These are phyloP conservation scores for Eulemur mongoz DNA, from an alignment of 2,797 vertebrate species.

Conservation along the genomic window DNA sequence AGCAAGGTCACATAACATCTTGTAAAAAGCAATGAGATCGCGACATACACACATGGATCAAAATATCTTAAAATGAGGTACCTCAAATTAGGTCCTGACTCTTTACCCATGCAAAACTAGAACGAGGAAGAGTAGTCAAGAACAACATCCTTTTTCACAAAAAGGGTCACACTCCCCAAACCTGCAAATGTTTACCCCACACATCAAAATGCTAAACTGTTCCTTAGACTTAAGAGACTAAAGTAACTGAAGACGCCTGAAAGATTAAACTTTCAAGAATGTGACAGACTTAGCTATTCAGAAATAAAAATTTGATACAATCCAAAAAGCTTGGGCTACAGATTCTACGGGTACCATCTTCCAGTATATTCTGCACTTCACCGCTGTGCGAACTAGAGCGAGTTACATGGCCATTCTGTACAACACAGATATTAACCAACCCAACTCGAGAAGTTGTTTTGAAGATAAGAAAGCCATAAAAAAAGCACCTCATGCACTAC, in stretches of 20 bases:
- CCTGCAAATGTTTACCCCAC: not conserved
- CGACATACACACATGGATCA: not conserved
- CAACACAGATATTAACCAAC: not conserved
- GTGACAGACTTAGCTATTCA: not conserved
- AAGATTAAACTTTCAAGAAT: not conserved
- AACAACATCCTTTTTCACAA: not conserved
- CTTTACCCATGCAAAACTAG: not conserved
- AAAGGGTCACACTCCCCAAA: not conserved
- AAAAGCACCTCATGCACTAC: not conserved
- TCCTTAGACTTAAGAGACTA: not conserved
- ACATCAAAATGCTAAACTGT: not conserved
- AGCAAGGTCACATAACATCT: not conserved
- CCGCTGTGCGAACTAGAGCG: not conserved
- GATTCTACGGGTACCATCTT: not conserved
- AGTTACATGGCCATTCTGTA: not conserved
- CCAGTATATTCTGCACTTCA: not conserved
- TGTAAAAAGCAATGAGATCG: not conserved
- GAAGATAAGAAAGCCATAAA: not conserved
- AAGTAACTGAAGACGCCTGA: not conserved
- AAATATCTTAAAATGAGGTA: not conserved
- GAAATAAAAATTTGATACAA: not conserved
- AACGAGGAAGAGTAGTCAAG: not conserved
- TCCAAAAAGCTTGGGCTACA: not conserved
- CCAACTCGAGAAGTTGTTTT: not conserved
- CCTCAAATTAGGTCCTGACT: not conserved